Evolutionary conservation across 1,140 invertebrate genomes (phyloP).

Genomic region (Drosophila hydei): DNA sequence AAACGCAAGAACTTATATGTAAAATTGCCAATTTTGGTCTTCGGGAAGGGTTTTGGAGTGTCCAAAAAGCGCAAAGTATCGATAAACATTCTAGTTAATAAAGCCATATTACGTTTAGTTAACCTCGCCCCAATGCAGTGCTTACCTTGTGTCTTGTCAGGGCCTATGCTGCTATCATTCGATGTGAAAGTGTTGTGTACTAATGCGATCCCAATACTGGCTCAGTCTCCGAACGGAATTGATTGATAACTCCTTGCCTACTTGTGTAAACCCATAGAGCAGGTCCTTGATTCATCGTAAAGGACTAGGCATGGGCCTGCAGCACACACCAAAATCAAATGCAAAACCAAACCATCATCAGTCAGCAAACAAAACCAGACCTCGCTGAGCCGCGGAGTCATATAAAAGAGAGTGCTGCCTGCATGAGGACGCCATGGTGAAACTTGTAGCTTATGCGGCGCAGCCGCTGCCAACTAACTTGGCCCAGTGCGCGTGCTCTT

Average conservation of each 20-base stretch:
- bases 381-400: slow-evolving; percentile 27
- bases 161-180: background rate
- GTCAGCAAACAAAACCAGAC: slow-evolving; percentile 68
- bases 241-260: slow-evolving; percentile 56
- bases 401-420: slow-evolving; percentile 61
- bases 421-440: slow-evolving; percentile 42
- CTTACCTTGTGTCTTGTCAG: background rate
- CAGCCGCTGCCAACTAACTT: slow-evolving; percentile 27
- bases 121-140: background rate
- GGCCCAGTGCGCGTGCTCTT: slow-evolving; percentile 61
- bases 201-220: background rate
- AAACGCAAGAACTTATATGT: slow-evolving; percentile 1
- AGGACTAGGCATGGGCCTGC: too few species aligned
- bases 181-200: background rate
- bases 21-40: background rate
- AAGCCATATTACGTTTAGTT: background rate
- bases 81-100: background rate
- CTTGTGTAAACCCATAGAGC: slow-evolving; percentile 17
- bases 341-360: slow-evolving; percentile 67
- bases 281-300: background rate
- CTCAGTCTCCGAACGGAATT: slow-evolving; percentile 1
- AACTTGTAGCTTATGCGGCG: slow-evolving; percentile 32
- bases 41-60: background rate
- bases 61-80: background rate
- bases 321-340: background rate